Percentiles rank a stretch among this genome's conserved stretches.
These are phyloP conservation scores for Rhadinocentrus ornatus DNA, from an alignment of 2,797 vertebrate species.

Conservation along the genomic window DNA sequence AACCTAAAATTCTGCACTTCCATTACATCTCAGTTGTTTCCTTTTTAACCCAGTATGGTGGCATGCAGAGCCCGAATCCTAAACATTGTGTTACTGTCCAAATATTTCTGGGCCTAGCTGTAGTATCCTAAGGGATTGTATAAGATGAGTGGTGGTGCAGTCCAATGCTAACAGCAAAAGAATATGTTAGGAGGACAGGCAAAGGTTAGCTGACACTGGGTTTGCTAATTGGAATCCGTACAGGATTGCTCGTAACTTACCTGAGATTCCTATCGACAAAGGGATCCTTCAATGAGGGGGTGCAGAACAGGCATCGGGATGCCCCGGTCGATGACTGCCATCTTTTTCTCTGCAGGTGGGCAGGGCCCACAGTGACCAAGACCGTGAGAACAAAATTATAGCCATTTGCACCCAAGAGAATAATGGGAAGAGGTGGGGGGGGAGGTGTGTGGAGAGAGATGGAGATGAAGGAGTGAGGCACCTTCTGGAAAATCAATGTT, in stretches of 20 bases:
- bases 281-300: conserved; percentile 52
- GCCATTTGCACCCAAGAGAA: conserved; percentile 61
- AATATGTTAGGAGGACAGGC: conserved; percentile 11
- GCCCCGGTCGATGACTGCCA: conserved; percentile 69
- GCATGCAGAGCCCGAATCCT: too few species aligned
- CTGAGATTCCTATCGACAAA: conserved; percentile 72
- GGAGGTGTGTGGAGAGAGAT: conserved; percentile 18
- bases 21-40: too few species aligned
- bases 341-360: conserved; percentile 64
- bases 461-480: conserved; percentile 36
- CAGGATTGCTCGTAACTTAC: conserved; percentile 67
- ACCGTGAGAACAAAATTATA: conserved; percentile 68
- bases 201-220: conserved; percentile 35
- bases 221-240: conserved; percentile 62
- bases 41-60: too few species aligned
- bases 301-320: conserved; percentile 45
- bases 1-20: too few species aligned
- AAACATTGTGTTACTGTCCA: too few species aligned
- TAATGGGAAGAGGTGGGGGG: conserved; percentile 11
- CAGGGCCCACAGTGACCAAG: conserved; percentile 46
- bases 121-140: conserved; percentile 18
- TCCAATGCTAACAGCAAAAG: conserved; percentile 39
- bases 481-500: conserved; percentile 73
- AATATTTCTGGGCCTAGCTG: too few species aligned
- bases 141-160: conserved; percentile 10